Evolutionary conservation across 2,888 invertebrate species (phyloP).

Genomic region (Geophilus truncorum): DNA sequence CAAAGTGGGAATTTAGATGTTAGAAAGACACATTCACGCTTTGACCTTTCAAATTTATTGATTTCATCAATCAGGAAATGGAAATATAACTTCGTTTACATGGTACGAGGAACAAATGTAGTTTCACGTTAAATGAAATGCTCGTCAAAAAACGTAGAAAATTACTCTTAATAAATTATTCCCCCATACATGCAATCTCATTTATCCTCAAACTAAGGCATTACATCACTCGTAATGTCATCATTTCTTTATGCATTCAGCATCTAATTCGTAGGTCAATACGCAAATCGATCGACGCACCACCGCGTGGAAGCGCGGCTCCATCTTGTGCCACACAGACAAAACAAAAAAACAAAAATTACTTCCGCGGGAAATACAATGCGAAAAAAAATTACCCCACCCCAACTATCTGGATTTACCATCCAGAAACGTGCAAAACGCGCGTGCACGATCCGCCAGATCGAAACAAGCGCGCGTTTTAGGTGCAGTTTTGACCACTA

Average conservation of each 20-base stretch:
- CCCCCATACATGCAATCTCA: neutral
- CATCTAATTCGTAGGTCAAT: neutral
- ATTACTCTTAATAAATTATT: neutral
- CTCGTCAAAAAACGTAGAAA: neutral
- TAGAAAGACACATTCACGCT: neutral
- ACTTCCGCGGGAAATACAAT: neutral
- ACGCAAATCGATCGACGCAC: neutral
- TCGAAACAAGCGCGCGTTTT: no score
- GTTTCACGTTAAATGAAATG: neutral
- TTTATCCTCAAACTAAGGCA: neutral
- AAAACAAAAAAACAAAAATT: neutral
- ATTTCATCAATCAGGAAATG: constrained; percentile 16
- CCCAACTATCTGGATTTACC: no score
- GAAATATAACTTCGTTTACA: neutral
- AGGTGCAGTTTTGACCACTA: neutral
- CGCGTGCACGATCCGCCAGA: no score
- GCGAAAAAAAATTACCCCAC: neutral
- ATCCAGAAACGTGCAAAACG: no score
- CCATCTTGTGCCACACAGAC: neutral
- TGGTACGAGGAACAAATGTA: neutral
- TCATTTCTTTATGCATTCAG: no score
- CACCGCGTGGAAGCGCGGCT: neutral
- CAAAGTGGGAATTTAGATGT: neutral
- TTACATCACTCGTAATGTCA: neutral
- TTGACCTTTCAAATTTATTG: constrained; percentile 14